These are phyloP conservation scores for Aleiodes sp. DNA, from an alignment of 1,140 invertebrate species.

Conservation along the genomic window DNA sequence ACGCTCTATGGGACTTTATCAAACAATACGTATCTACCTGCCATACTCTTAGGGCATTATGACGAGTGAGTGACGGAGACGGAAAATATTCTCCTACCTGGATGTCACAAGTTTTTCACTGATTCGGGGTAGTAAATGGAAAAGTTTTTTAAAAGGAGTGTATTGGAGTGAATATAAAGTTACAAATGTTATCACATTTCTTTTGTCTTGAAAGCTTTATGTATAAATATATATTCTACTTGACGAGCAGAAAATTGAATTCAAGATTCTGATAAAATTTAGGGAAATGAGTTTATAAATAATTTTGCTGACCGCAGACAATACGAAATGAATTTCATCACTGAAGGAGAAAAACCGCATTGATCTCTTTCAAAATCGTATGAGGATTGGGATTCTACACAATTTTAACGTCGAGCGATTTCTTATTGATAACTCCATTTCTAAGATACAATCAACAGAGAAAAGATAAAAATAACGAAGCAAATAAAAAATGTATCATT, in stretches of 20 bases:
- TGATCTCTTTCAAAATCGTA: no score
- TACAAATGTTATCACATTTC: slow-evolving; percentile 10
- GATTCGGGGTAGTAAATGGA: not conserved
- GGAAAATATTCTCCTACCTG: slow-evolving; percentile 1
- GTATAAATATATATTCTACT: not conserved
- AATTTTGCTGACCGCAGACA: not conserved
- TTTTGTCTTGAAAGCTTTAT: not conserved
- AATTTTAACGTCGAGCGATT: no score
- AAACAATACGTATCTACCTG: slow-evolving; percentile 18
- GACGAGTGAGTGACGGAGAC: not conserved
- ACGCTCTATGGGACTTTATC: slow-evolving; percentile 5
- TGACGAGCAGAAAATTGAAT: slow-evolving; percentile 1
- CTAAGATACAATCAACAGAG: no score
- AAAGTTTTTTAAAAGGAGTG: not conserved
- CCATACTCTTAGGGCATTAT: not conserved
- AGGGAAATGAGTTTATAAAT: not conserved
- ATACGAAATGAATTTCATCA: not conserved
- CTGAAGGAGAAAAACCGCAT: not conserved
- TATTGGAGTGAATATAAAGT: slow-evolving; percentile 4
- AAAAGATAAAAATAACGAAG: no score
- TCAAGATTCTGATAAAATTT: not conserved
- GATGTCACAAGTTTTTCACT: not conserved
- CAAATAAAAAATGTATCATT: no score
- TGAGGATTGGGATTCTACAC: no score
- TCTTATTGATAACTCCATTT: no score